A percentile compares a stretch with the other conserved stretches of the same genome.
Evolutionary conservation across 2,113 vertebrate species (phyloP).

Genomic region (Hemichromis elongatus): DNA sequence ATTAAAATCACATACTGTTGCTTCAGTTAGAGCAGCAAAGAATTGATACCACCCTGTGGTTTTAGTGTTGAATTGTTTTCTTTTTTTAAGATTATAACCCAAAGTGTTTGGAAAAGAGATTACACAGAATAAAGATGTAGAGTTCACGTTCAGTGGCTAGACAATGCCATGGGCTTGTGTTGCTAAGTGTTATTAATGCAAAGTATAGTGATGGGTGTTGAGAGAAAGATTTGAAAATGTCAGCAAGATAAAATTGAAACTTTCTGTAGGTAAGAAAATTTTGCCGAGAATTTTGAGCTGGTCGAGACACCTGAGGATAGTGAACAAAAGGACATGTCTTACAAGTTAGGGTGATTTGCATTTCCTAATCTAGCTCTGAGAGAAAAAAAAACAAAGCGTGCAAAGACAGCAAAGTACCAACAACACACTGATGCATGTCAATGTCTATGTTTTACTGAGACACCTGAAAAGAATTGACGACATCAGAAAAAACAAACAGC

Average conservation of each 20-base stretch:
- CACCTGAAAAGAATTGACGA: background rate
- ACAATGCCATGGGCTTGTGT: background rate
- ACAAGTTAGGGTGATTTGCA: background rate
- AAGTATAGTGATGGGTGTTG: background rate
- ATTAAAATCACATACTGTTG: background rate
- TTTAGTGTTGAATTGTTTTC: background rate
- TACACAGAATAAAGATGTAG: background rate
- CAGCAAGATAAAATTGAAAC: background rate
- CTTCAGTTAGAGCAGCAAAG: background rate
- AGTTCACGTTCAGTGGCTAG: background rate
- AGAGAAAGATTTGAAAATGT: background rate
- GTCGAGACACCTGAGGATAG: background rate
- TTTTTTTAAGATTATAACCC: background rate
- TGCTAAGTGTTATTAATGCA: background rate
- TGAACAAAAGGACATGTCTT: background rate
- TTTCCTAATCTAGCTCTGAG: background rate
- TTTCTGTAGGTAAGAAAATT: background rate
- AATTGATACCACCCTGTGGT: background rate
- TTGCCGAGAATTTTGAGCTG: background rate
- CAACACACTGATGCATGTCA: background rate
- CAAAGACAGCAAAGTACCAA: constrained; percentile 18
- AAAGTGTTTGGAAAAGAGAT: background rate
- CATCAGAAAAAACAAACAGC: background rate
- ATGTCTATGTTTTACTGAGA: background rate
- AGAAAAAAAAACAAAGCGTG: constrained; percentile 1